These are phyloP conservation scores for Oryzias javanicus DNA, from an alignment of 2,113 vertebrate species.

Conservation along the genomic window DNA sequence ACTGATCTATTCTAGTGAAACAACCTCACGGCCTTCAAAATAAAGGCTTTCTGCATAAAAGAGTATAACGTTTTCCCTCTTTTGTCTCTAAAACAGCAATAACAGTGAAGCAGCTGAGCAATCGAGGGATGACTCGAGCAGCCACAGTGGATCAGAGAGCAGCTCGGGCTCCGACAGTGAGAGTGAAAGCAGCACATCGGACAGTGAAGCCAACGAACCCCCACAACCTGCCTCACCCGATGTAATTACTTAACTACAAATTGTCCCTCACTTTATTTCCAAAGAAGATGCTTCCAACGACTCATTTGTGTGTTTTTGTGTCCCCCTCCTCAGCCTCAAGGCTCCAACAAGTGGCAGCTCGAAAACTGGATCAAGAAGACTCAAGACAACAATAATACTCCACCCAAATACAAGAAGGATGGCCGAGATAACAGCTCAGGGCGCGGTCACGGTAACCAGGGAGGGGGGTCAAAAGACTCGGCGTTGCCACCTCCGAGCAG, in stretches of 20 bases:
- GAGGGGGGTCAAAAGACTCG: constrained; percentile 86
- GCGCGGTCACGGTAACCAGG: constrained; percentile 81
- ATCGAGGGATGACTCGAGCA: constrained; percentile 93
- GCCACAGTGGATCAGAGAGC: constrained; percentile 96
- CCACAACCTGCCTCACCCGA: constrained; percentile 90
- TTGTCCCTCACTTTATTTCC: background rate
- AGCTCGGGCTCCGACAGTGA: constrained; percentile 98
- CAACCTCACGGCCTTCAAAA: no score
- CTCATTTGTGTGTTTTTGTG: constrained; percentile 4
- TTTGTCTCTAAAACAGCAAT: constrained; percentile 66
- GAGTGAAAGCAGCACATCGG: constrained; percentile 96
- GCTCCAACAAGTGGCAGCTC: constrained; percentile 97
- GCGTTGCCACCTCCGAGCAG: constrained; percentile 80
- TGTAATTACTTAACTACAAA: constrained; percentile 67
- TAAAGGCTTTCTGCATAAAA: no score
- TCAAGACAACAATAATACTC: constrained; percentile 88
- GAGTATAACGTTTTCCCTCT: background rate
- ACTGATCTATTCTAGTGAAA: no score
- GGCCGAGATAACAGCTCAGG: constrained; percentile 83
- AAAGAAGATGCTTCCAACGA: background rate
- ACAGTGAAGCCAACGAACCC: constrained; percentile 94
- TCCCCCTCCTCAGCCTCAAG: constrained; percentile 82
- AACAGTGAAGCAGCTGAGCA: constrained; percentile 91
- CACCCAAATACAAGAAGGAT: constrained; percentile 92
- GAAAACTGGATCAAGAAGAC: constrained; percentile 98